Base-by-base conservation (phyloP, 1,140 invertebrate species). In the Eriosoma lanigerum region DNA sequence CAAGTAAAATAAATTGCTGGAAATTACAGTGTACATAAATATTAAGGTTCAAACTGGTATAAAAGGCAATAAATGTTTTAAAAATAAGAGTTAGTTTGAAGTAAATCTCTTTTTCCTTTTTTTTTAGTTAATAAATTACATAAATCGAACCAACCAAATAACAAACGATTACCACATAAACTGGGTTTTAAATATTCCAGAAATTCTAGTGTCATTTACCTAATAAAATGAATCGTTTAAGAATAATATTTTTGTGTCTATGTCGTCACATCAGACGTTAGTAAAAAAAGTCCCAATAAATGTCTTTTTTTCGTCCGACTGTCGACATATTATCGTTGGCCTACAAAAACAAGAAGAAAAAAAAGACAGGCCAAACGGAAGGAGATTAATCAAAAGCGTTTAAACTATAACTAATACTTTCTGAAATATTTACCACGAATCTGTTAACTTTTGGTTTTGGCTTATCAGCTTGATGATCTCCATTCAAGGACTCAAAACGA, bases 401-500 rank as follows among this genome's bases (percentile, higher is more conserved):
- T 56, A 62, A 58, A 76, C 32, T 78, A 15, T 56, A 58, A 76
- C 5, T 26, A 58, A 44, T 12, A 58, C 1, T 32, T 29, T 26
- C 29, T 58, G 12, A 72, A 29, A 62, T 70, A 91, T 92, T 92
- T 86, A 94, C 93, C 88, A 95, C 92, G 89, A 95, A 95, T 87
- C 93, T 88, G 86, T 94, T 94, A 81, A 94, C 92, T 89, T 92
- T 92, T 73, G 90, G 87, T 84, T 90, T 88, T 81, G 88, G 83
- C 82, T 89, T 88, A 44, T 89, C 87, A 66, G 84, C 84, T 48
- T 87, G 88, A 84, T 89, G 86, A 70, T 88, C 86, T 56, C 83
- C 82, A 82, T 89, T 87, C 85, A 95, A 89, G 15, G 92, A 92
- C 86, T 96, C 94, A 87, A 96, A 97, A 83, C 91, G 91, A 19